These are phyloP conservation scores for Champsocephalus gunnari DNA, from an alignment of 2,797 vertebrate species.

Conservation along the genomic window DNA sequence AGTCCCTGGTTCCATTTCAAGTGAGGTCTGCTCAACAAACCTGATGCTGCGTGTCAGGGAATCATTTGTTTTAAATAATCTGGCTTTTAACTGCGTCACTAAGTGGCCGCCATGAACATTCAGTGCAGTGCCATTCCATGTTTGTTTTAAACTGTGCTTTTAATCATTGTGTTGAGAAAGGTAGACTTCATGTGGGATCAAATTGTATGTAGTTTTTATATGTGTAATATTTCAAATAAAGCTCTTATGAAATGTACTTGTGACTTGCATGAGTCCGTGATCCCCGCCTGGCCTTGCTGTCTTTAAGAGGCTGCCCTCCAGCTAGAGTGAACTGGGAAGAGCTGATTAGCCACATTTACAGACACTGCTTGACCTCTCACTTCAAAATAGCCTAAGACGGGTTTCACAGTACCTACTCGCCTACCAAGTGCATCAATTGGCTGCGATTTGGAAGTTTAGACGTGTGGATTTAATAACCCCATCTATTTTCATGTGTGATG, in stretches of 20 bases:
- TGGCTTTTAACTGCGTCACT: slow-evolving; percentile 72
- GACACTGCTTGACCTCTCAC: too few relatives aligned
- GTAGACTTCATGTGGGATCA: slow-evolving; percentile 84
- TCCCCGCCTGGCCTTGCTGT: too few relatives aligned
- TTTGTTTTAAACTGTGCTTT: slow-evolving; percentile 89
- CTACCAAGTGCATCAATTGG: too few relatives aligned
- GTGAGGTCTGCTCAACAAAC: slow-evolving; percentile 44
- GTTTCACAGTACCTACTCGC: too few relatives aligned
- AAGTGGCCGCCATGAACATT: slow-evolving; percentile 70
- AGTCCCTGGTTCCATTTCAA: slow-evolving; percentile 49
- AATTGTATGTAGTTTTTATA: slow-evolving; percentile 99
- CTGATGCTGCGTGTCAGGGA: slow-evolving; percentile 52
- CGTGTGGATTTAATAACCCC: too few relatives aligned
- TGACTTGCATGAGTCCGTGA: neutral
- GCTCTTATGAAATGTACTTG: slow-evolving; percentile 83
- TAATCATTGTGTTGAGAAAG: slow-evolving; percentile 85
- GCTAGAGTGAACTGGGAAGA: too few relatives aligned
- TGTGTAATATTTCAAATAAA: slow-evolving; percentile 99
- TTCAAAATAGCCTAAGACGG: too few relatives aligned
- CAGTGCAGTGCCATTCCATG: slow-evolving; percentile 82
- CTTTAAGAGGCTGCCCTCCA: too few relatives aligned
- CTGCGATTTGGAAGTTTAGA: too few relatives aligned
- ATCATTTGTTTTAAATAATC: slow-evolving; percentile 72
- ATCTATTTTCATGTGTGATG: too few relatives aligned
- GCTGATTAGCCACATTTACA: too few relatives aligned